These are phyloP conservation scores for Choristoneura rosaceana DNA, from an alignment of 2,888 invertebrate genomes.

Conservation along the genomic window DNA sequence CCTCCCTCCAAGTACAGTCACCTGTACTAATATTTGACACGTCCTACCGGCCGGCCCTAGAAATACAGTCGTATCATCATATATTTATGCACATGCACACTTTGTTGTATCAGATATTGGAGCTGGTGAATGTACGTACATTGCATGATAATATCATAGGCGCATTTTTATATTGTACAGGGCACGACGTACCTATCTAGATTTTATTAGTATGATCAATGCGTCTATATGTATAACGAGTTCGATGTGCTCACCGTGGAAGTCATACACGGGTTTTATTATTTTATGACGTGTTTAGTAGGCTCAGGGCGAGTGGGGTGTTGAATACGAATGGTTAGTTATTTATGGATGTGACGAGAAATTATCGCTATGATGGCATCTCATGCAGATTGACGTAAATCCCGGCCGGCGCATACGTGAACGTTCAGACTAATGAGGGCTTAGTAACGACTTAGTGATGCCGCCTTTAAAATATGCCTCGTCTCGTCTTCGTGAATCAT, in stretches of 20 bases:
- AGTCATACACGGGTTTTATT: conserved; percentile 32
- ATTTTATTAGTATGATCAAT: conserved; percentile 28
- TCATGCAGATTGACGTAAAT: conserved; percentile 55
- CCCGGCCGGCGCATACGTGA: conserved; percentile 50
- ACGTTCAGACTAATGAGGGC: conserved; percentile 44
- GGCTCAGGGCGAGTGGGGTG: conserved; percentile 39
- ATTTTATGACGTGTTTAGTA: conserved; percentile 32
- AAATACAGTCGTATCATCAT: no score
- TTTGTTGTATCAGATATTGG: no score
- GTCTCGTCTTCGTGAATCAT: conserved; percentile 19
- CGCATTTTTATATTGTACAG: conserved; percentile 1
- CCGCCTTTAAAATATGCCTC: conserved; percentile 28
- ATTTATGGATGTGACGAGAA: conserved; percentile 52
- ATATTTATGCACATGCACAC: no score
- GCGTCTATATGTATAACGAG: conserved; percentile 8
- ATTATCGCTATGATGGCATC: conserved; percentile 52
- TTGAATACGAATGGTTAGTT: conserved; percentile 55
- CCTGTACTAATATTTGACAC: background rate
- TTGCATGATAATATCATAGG: background rate
- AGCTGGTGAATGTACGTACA: no score
- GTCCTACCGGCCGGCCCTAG: no score
- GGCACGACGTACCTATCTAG: conserved; percentile 10
- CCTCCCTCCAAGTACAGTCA: conserved; percentile 5
- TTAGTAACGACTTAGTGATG: conserved; percentile 25
- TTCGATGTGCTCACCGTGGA: conserved; percentile 17